Base-by-base conservation (phyloP, 2,797 vertebrate species). In the Lithobates sylvaticus region DNA sequence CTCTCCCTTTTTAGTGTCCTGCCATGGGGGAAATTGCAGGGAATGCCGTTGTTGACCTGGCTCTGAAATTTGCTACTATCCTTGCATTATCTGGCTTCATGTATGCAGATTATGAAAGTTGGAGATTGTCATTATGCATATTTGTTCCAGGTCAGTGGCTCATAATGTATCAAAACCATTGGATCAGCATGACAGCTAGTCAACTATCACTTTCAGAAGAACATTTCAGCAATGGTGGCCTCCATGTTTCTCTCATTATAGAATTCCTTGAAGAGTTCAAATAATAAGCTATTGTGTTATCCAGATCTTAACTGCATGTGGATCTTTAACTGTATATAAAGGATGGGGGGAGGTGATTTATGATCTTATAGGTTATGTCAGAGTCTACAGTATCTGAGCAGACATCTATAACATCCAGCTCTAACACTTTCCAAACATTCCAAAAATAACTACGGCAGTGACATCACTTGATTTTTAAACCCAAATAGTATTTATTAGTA, bases 401-500 rank as follows among this genome's bases (percentile, higher is more conserved):
- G 70, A 73, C 80, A 64, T 58, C 70, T 39, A 39, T 74, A 44
- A 64, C 61, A 82, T 74, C 32, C 69, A 72, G 23, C 34, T 5
- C 18, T 9, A 9, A 73, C 79, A 64, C 26, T 73, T 67, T 58
- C 54, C 21, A 61, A 73, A 44, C 13, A 82, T 74, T 82, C 80
- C 80, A 64, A 64, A 82, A 82, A 74, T 82, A 82, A 73, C 70
- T 29, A 72, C 39, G 10, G 10, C 61, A 32, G 61, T 82, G 80
- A 82, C 50, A 64, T 82, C 80, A 82, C 72, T 50, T 42, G 16
- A 65, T 64, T 73, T 5, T 64, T 16, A 74, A 82, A 82, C 80
- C 70, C 54, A 85, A 72, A 85, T 78, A 78, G 26, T 78, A 65
- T 74, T 79, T 74, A 85, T 85, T 85, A 78, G 61, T 12, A 50